Percentiles rank a stretch among this genome's conserved stretches.
Evolutionary conservation across 2,797 vertebrate species (phyloP).

Genomic region (Gambelia wislizenii): DNA sequence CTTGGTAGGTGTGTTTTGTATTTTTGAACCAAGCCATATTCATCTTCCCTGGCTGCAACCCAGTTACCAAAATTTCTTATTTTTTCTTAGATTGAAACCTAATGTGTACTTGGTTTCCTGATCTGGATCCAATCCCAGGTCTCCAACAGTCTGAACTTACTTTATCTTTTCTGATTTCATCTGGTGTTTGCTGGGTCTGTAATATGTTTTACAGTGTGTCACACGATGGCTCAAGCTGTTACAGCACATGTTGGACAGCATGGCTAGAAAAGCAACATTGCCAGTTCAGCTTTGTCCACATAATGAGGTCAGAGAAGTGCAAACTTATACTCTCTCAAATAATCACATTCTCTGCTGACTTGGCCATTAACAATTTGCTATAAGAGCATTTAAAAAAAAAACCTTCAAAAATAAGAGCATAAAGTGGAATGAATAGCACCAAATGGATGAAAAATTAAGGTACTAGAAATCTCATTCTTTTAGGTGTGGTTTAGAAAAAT

Average conservation of each 20-base stretch:
- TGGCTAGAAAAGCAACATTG: background rate
- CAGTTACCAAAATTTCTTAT: background rate
- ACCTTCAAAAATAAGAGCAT: background rate
- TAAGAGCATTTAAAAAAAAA: background rate
- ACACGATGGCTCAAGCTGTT: slow-evolving; percentile 35
- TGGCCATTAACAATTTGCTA: slow-evolving; percentile 18
- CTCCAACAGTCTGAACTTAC: slow-evolving; percentile 55
- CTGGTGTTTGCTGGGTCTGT: slow-evolving; percentile 20
- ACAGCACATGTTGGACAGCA: slow-evolving; percentile 25
- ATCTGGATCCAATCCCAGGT: slow-evolving; percentile 16
- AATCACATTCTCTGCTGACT: slow-evolving; percentile 12
- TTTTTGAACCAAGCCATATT: background rate
- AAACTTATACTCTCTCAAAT: slow-evolving; percentile 9
- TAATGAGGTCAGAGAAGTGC: slow-evolving; percentile 35
- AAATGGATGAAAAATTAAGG: background rate
- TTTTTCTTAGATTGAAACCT: slow-evolving; percentile 2
- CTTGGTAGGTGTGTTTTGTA: background rate
- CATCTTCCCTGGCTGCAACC: background rate
- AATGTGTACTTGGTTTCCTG: slow-evolving; percentile 19
- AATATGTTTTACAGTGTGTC: slow-evolving; percentile 25
- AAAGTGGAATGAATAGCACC: background rate
- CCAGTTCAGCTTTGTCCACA: slow-evolving; percentile 25
- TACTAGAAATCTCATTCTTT: background rate
- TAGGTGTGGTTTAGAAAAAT: background rate
- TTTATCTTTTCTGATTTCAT: slow-evolving; percentile 64